Conservation (phyloP, 2,797 vertebrate species). For the Sebastes steindachneri region DNA sequence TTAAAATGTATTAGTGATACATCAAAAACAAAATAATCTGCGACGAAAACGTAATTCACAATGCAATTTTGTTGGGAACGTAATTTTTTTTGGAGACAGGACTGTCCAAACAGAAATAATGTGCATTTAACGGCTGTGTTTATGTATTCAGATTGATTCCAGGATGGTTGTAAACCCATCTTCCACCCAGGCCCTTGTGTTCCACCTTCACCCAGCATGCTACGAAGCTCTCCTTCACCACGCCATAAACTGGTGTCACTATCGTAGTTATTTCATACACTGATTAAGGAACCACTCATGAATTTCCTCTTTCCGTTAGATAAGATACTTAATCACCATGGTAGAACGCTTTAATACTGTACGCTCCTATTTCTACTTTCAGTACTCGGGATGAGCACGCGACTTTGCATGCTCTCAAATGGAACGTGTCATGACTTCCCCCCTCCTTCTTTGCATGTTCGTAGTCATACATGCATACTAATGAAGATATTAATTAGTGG, state of each 20-base stretch:
- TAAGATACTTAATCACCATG: constrained; percentile 42
- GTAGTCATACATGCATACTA: constrained; percentile 67
- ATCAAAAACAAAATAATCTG: background rate
- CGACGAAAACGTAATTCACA: fast-evolving
- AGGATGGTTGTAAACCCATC: background rate
- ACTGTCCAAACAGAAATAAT: background rate
- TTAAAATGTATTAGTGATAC: too few species aligned
- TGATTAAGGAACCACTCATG: constrained; percentile 18
- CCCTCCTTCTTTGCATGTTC: constrained; percentile 23
- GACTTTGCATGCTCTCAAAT: constrained; percentile 52
- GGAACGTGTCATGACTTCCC: constrained; percentile 48
- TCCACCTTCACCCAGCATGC: background rate
- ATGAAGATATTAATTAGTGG: constrained; percentile 76
- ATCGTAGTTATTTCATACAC: background rate
- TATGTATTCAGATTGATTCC: background rate
- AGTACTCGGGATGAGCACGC: constrained; percentile 18
- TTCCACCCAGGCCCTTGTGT: background rate
- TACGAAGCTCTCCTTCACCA: background rate
- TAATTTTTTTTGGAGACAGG: background rate
- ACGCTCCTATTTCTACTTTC: constrained; percentile 26
- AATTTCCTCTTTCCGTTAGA: constrained; percentile 15
- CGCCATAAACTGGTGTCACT: background rate
- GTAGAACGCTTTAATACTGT: constrained; percentile 46
- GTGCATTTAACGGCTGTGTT: background rate
- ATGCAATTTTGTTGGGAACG: background rate